These are phyloP conservation scores for Baronia brevicornis DNA, from an alignment of 2,888 invertebrate species.

Conservation along the genomic window DNA sequence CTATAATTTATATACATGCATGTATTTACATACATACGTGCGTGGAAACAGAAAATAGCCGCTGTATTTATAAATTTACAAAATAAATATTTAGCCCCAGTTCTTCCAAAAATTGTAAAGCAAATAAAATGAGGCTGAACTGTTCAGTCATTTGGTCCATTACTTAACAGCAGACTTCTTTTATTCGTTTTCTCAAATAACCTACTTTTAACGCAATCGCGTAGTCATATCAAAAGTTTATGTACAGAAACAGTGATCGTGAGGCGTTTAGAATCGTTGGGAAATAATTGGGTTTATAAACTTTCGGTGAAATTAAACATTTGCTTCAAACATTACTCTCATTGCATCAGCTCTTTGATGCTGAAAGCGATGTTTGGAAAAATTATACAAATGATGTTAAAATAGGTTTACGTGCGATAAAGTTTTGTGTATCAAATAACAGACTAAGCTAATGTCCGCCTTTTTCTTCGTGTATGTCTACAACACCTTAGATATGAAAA, in stretches of 20 bases:
- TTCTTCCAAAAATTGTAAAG: conserved; percentile 1
- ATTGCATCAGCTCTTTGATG: conserved; percentile 10
- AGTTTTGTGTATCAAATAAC: too few relatives aligned
- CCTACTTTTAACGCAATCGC: conserved; percentile 10
- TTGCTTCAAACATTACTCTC: background rate
- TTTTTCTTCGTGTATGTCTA: too few relatives aligned
- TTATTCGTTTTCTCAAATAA: conserved; percentile 6
- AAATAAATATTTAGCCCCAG: conserved; percentile 8
- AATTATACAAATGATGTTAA: conserved; percentile 7
- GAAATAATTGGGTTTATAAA: conserved; percentile 17
- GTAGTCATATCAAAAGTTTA: conserved; percentile 20
- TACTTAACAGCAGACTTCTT: too few relatives aligned
- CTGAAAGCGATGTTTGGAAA: conserved; percentile 4
- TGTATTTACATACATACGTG: too few relatives aligned
- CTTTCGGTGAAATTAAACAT: conserved; percentile 19
- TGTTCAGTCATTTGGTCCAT: too few relatives aligned
- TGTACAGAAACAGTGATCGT: conserved; percentile 6
- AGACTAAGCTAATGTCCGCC: too few relatives aligned
- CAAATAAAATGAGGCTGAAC: too few relatives aligned
- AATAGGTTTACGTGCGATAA: too few relatives aligned
- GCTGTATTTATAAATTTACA: too few relatives aligned
- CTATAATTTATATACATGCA: too few relatives aligned
- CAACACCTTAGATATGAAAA: too few relatives aligned
- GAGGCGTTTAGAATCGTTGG: conserved; percentile 6
- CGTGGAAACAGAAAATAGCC: too few relatives aligned